Conservation (phyloP, 2,888 invertebrate genomes). For the Conops quadrifasciatus region DNA sequence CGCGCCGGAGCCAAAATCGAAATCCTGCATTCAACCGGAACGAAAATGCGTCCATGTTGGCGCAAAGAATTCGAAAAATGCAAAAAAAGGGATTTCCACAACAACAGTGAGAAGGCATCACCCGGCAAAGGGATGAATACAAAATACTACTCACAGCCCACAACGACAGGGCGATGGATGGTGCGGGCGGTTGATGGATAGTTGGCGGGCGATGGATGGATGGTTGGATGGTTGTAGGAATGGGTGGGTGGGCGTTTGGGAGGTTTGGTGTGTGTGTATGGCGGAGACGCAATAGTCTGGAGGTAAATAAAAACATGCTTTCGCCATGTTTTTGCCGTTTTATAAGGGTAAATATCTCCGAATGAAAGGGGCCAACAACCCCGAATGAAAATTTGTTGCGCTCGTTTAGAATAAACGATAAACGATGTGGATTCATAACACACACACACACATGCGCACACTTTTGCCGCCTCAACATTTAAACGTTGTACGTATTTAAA, state of each 20-base stretch:
- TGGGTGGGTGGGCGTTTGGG: not conserved
- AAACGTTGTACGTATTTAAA: slow-evolving; percentile 53
- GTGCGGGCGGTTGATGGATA: not conserved
- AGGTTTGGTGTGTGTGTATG: not conserved
- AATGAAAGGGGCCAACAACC: slow-evolving; percentile 30
- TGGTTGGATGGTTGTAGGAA: not conserved
- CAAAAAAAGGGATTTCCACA: slow-evolving; percentile 6
- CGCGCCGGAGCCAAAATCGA: not conserved
- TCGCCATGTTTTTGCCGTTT: not conserved
- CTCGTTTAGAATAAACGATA: slow-evolving; percentile 57
- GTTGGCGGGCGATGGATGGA: not conserved
- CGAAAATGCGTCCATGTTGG: slow-evolving; percentile 32
- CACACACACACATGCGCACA: too few species aligned
- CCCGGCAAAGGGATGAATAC: slow-evolving; percentile 26
- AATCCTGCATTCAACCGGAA: slow-evolving; percentile 28
- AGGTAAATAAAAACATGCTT: not conserved
- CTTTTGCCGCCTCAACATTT: slow-evolving; percentile 63
- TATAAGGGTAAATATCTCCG: not conserved
- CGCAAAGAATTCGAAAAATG: slow-evolving; percentile 32
- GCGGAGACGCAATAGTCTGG: too few species aligned
- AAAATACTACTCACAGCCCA: slow-evolving; percentile 14
- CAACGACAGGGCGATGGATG: not conserved
- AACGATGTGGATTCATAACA: too few species aligned
- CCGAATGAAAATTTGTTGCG: slow-evolving; percentile 45
- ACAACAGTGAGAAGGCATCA: not conserved